Evolutionary conservation across 1,140 invertebrate species (phyloP), one percentile per base, ranked within the genome.

Genomic region (Bactericera cockerelli): DNA sequence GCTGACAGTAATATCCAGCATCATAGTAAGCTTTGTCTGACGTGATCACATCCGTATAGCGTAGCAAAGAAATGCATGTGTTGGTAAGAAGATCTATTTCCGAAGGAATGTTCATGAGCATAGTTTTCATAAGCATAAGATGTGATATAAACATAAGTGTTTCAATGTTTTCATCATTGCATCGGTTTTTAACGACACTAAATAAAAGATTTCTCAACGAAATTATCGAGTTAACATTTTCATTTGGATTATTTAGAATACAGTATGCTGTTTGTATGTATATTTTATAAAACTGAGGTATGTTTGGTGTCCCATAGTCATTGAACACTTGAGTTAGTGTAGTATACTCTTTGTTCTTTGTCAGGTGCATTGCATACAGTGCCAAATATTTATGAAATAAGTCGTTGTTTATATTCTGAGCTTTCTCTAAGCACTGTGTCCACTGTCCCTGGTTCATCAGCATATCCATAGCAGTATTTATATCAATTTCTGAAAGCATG

Each of bases 21-120:
- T 92, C 87, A 67, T 86, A 95, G 69, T 88, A 93, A 6, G 77
- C 88, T 65, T 93, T 90, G 70, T 99, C 96, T 10, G 91, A 89
- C 0, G 90, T 85, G 25, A 98, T 77, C 0, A 97, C 75, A 65
- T 98, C 91, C 0, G 88, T 86, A 69, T 97, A 89, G 6, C 96
- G 77, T 0, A 98, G 73, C 2, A 98, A 69, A 8, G 90, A 82
- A 1, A 94, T 75, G 0, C 88, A 85, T 2, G 84, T 76, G 65
- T 87, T 89, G 0, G 82, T 70, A 0, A 78, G 77, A 0, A 94
- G 74, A 19, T 77, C 74, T 19, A 82, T 78, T 19, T 91, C 72
- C 0, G 80, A 73, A n/a, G 77, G 70, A 39, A 82, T 76, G 11
- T 74, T 64, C 42, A 72, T 67, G 65, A 81, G 84, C 3, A 81